Evolutionary conservation across 2,797 vertebrate genomes (phyloP).

Genomic region (Eulemur mongoz): DNA sequence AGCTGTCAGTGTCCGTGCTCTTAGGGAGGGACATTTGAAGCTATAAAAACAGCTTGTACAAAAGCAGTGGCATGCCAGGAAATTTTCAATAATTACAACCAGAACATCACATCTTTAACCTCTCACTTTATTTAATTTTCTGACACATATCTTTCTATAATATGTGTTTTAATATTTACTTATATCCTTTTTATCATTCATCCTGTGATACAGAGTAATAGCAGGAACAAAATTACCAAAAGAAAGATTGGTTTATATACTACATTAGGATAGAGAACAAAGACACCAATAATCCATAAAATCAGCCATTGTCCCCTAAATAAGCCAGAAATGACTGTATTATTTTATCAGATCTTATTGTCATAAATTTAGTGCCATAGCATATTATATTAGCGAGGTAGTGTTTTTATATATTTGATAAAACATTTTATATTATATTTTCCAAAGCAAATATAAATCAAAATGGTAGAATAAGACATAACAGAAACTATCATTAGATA

Average conservation of each 20-base stretch:
- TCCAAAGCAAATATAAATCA: neutral
- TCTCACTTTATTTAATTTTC: neutral
- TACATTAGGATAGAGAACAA: neutral
- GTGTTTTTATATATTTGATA: neutral
- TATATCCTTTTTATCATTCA: neutral
- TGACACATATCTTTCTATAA: neutral
- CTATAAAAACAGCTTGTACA: neutral
- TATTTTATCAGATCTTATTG: neutral
- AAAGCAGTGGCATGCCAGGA: fast-evolving
- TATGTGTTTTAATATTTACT: neutral
- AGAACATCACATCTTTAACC: neutral
- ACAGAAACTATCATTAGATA: neutral
- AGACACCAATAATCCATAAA: neutral
- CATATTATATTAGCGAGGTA: neutral
- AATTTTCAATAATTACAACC: neutral
- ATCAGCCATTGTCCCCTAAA: neutral
- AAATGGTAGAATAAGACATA: neutral
- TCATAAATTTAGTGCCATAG: neutral
- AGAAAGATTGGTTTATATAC: neutral
- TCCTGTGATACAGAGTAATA: neutral
- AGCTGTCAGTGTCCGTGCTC: fast-evolving
- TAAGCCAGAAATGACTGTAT: neutral
- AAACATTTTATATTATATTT: neutral
- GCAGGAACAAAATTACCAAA: neutral
- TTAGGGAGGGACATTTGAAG: neutral